phyloP scores from a whole-genome alignment of 1,140 invertebrate species.

The Pentalonia nigronervosa region DNA sequence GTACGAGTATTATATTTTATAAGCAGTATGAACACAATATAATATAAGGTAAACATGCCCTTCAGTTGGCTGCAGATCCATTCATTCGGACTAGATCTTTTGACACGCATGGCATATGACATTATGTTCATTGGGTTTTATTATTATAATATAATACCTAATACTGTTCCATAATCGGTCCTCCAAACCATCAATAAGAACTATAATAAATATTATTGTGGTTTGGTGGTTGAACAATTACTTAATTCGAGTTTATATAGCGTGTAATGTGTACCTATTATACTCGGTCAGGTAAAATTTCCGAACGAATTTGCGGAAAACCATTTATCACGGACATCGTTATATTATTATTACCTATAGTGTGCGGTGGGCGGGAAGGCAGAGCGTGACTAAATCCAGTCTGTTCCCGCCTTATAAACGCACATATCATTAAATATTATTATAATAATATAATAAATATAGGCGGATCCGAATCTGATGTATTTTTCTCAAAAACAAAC shows the following conservation, averaged over 20 bases:
- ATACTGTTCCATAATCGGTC: background rate
- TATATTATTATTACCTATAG: background rate
- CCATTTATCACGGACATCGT: constrained; percentile 9
- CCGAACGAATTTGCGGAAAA: background rate
- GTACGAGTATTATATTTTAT: background rate
- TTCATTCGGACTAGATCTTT: constrained; percentile 26
- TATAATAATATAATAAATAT: constrained; percentile 4
- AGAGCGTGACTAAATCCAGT: background rate
- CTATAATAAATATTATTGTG: background rate
- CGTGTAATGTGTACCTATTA: background rate
- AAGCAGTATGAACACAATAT: background rate
- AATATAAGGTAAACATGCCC: background rate
- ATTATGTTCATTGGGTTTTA: background rate
- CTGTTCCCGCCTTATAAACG: background rate
- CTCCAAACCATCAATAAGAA: constrained; percentile 1
- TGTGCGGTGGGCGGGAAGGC: background rate
- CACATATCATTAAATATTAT: constrained; percentile 3
- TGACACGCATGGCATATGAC: background rate
- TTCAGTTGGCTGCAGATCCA: constrained; percentile 8
- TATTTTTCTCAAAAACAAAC: constrained; percentile 7
- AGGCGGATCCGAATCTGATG: background rate
- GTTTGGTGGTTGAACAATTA: background rate
- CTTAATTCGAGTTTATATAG: background rate
- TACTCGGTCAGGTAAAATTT: background rate
- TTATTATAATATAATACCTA: background rate